Evolutionary conservation across 1,140 invertebrate species (phyloP), one percentile per base, ranked within the genome.

Genomic region (Phymastichus coffea): DNA sequence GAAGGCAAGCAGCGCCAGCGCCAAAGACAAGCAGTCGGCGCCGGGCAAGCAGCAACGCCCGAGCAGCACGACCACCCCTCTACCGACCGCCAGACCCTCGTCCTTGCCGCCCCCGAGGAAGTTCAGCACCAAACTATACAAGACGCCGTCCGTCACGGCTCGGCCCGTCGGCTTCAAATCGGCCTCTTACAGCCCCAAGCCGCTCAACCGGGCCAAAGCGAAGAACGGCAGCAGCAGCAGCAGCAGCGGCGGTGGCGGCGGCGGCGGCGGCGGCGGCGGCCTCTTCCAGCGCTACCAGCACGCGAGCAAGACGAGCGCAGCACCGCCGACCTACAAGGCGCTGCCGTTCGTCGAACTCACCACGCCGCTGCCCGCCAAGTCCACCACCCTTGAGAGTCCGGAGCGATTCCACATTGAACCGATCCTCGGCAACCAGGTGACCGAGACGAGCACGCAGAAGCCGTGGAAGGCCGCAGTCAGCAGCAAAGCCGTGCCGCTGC

Each of bases 401-500:
- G 56, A 68, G 7, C 60, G 53, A 10, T 72, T 70, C 15, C 66
- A 67, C 0, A 33, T 73, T 0, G 55, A 63, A 1, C 38, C 71
- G 2, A 62, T 71, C 1, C 26, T 69, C 2, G 66, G 41, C 1
- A 68, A 68, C 35, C 63, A 66, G 12, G 49, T 64, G 0, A 49
- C 58, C 2, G 64, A 70, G 26, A 59, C 46, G 15, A 71, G 61
- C 14, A 68, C 66, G 1, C 57, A 66, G 6, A 71, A 72, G 43
- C 63, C 53, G 0, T 78, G 75, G 75, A 56, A 60, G 0, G 46
- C 69, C 3, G 49, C 65, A 7, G 65, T 72, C 0, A 73, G 47
- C 15, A 83, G 83, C 19, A 87, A 86, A 41, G 74, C 80, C 33
- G 79, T 85, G 19, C 85, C 86, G 17, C 67, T 87, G 38, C 73